Evolutionary conservation across 1,140 invertebrate species (phyloP), one percentile per base, ranked within the genome.

Genomic region (Bactericera cockerelli): DNA sequence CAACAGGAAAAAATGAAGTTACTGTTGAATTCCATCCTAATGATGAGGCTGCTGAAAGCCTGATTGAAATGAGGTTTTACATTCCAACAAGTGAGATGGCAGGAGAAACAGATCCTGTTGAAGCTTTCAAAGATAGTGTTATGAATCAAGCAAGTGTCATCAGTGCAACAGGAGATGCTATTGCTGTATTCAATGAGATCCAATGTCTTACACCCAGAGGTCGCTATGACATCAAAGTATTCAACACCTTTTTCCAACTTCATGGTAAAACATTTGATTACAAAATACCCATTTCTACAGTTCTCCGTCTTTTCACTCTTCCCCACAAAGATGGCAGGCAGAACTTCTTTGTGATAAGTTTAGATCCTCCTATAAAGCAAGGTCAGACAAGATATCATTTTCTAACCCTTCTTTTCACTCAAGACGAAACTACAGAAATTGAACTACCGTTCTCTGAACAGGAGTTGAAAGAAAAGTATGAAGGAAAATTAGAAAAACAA

Each of bases 211-310:
- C 97, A 53, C 97, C 97, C 61, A 93, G 91, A 77, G 97, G 97
- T 82, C 92, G 97, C 62, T 99, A 99, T 70, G 97, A 99, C 70
- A 95, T 99, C 72, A 99, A 99, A 77, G 85, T 99, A 42, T 99
- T 96, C 69, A 87, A 89, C 59, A 84, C 90, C 1, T 99, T 98
- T 72, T 89, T 99, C 68, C 95, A 99, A 76, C 82, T 99, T 57
- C 97, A 99, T 70, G 97, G 97, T 74, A 99, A 99, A 81, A 98
- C 97, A 0, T 99, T 98, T 71, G 96, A 99, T 76, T 99, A 99
- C 75, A 99, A 99, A 75, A 98, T 99, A 65, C 93, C 95, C 0
- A 89, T 95, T 79, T 89, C 89, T 1, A 96, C 93, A 0, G 93
- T 99, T 13, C 75, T 96, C 8, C 80, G 97, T 22, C 71, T 99